A percentile compares a stretch with the other conserved stretches of the same genome.
Conservation (phyloP, 2,888 invertebrate species). For the Hirtodrosophila duncani region DNA sequence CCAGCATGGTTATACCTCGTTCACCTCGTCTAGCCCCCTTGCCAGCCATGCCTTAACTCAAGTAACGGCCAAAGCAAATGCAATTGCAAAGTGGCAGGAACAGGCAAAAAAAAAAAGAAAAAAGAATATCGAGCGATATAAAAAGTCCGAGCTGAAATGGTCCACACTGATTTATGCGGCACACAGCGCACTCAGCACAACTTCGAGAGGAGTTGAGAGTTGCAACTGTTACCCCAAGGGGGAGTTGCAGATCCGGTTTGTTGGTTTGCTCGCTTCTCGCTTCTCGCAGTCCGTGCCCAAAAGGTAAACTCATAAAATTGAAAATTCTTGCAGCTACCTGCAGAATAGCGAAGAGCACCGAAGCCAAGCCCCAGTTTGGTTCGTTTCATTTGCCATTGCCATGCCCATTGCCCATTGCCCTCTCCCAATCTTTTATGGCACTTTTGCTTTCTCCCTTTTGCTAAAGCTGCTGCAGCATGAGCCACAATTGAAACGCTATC, state of each 20-base stretch:
- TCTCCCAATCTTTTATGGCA: background rate
- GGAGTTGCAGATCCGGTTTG: conserved; percentile 17
- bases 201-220: conserved; percentile 21
- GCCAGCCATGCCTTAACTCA: conserved; percentile 47
- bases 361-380: conserved; percentile 1
- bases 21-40: conserved; percentile 26
- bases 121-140: background rate
- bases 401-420: too few relatives aligned
- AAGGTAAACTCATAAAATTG: conserved; percentile 63
- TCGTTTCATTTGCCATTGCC: too few relatives aligned
- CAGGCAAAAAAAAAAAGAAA: conserved; percentile 3
- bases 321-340: conserved; percentile 54
- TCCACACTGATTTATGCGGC: conserved; percentile 63
- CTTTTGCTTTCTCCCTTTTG: background rate
- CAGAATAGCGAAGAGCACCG: conserved; percentile 13
- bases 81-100: conserved; percentile 29
- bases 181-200: conserved; percentile 49
- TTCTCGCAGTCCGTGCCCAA: conserved; percentile 28
- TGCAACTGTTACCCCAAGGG: conserved; percentile 9
- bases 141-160: conserved; percentile 19
- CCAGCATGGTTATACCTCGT: background rate
- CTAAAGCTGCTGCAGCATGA: conserved; percentile 14
- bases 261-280: too few relatives aligned
- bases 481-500: conserved; percentile 61
- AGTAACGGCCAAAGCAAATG: conserved; percentile 53